phyloP scores from a whole-genome alignment of 2,888 invertebrate species.

The Agonopterix subpropinquella region DNA sequence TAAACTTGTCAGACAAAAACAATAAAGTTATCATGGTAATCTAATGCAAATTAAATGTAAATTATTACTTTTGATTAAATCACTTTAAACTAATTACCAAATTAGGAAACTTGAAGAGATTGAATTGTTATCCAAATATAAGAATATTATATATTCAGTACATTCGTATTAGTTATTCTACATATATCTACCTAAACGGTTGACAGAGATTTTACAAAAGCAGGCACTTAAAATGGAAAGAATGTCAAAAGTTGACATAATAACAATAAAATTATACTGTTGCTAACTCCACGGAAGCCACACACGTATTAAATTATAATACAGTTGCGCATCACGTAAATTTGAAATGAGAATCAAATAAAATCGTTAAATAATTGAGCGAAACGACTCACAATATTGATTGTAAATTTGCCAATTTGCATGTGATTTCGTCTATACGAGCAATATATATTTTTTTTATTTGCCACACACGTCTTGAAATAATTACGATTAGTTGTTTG shows the following conservation, averaged over 20 bases:
- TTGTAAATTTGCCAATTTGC: constrained; percentile 63
- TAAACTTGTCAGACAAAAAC: constrained; percentile 11
- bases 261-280: constrained; percentile 15
- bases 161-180: background rate
- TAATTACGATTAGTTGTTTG: constrained; percentile 10
- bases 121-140: background rate
- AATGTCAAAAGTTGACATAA: background rate
- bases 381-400: constrained; percentile 44
- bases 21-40: constrained; percentile 7
- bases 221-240: background rate
- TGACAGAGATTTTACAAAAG: background rate
- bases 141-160: background rate
- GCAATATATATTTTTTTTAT: constrained; percentile 29
- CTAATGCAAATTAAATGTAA: constrained; percentile 8
- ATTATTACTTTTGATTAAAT: constrained; percentile 5
- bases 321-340: constrained; percentile 24
- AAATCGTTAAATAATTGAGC: constrained; percentile 51
- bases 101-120: constrained; percentile 5
- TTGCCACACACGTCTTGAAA: constrained; percentile 25
- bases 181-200: background rate
- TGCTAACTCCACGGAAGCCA: constrained; percentile 32
- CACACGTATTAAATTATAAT: constrained; percentile 20
- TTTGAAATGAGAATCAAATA: constrained; percentile 38
- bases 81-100: constrained; percentile 1
- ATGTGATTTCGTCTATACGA: constrained; percentile 38